Conservation (phyloP, 1,140 invertebrate species). For the Mactra quadrangularis region DNA sequence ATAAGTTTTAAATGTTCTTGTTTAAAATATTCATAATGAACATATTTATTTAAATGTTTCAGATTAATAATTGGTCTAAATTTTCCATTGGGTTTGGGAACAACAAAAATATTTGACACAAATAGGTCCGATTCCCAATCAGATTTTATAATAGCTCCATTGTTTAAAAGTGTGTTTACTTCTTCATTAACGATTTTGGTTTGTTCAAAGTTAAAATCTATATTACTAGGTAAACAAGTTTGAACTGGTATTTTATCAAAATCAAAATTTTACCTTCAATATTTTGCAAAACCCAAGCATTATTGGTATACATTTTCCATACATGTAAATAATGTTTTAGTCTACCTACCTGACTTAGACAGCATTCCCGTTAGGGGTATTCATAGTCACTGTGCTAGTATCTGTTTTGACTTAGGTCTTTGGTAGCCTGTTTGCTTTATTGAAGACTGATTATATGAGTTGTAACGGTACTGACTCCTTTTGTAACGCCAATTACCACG, state of each 20-base stretch:
- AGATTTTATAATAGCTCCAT: not conserved
- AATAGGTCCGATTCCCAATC: constrained; percentile 43
- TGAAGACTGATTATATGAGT: too few relatives aligned
- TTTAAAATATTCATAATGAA: constrained; percentile 67
- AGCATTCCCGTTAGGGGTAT: not conserved
- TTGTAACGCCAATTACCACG: not conserved
- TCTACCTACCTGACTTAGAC: too few relatives aligned
- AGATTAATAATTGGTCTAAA: too few relatives aligned
- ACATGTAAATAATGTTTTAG: not conserved
- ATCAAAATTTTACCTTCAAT: not conserved
- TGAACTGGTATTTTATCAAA: too few relatives aligned
- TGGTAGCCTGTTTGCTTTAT: too few relatives aligned
- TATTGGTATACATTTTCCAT: constrained; percentile 6
- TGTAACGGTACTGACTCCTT: not conserved
- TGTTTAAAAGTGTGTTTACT: not conserved
- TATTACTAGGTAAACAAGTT: too few relatives aligned
- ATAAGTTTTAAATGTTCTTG: constrained; percentile 58
- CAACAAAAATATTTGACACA: constrained; percentile 65
- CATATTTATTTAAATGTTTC: too few relatives aligned
- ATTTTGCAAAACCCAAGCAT: constrained; percentile 5
- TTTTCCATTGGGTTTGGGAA: constrained; percentile 61
- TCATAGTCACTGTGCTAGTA: not conserved
- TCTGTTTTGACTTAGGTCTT: not conserved
- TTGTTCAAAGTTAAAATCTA: not conserved
- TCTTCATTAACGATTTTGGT: not conserved